A percentile compares a stretch with the other conserved stretches of the same genome.
These are phyloP conservation scores for Drosophila orena DNA, from an alignment of 1,140 invertebrate genomes.

Conservation along the genomic window DNA sequence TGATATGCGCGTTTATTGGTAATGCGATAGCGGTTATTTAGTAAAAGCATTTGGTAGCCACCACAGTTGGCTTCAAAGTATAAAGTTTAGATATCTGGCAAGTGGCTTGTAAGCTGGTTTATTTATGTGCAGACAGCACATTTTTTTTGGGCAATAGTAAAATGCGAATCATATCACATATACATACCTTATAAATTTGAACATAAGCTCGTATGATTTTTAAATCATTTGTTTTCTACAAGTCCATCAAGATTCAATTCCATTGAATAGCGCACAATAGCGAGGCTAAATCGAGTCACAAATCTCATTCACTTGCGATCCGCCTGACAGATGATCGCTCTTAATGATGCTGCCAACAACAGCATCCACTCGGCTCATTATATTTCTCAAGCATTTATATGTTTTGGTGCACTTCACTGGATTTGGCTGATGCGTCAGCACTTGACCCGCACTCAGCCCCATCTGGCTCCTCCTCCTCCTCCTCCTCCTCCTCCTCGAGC, in stretches of 20 bases:
- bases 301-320: constrained; percentile 48
- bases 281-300: constrained; percentile 51
- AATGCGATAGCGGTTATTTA: too few relatives aligned
- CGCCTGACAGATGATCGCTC: constrained; percentile 69
- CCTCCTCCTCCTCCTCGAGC: too few relatives aligned
- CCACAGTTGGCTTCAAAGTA: not conserved
- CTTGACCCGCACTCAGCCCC: constrained; percentile 66
- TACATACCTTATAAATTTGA: too few relatives aligned
- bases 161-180: not conserved
- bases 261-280: constrained; percentile 10
- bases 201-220: not conserved
- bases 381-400: constrained; percentile 74
- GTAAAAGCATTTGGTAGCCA: not conserved
- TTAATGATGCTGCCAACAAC: constrained; percentile 69
- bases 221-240: not conserved
- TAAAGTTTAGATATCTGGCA: too few relatives aligned
- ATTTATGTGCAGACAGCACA: too few relatives aligned
- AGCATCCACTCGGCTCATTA: constrained; percentile 64
- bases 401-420: constrained; percentile 76
- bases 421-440: constrained; percentile 81
- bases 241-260: not conserved
- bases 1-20: not conserved
- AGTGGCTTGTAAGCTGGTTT: too few relatives aligned
- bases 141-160: too few relatives aligned
- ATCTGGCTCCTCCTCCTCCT: constrained; percentile 1